Conservation (phyloP, 2,797 vertebrate species). For the Myioborus miniatus region DNA sequence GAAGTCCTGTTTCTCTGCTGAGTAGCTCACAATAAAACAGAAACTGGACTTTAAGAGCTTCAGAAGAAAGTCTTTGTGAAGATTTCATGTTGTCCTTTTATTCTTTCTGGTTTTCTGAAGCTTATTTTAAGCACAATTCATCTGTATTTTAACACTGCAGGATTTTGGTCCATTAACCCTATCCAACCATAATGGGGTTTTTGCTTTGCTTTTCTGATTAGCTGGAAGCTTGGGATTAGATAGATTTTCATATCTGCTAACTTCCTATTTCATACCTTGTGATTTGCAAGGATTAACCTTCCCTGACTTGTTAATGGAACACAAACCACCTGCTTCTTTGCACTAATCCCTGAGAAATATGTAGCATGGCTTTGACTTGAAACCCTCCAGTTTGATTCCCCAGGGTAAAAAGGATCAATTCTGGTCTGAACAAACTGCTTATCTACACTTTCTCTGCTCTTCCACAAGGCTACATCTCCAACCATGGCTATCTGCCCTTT, state of each 20-base stretch:
- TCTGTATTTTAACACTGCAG: not conserved
- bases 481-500: not conserved
- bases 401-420: not conserved
- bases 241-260: slow-evolving; percentile 13
- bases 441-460: not conserved
- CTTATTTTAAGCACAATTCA: not conserved
- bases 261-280: slow-evolving; percentile 43
- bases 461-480: not conserved
- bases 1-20: not conserved
- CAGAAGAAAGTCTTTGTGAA: not conserved
- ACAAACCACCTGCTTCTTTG: slow-evolving; percentile 39
- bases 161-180: not conserved
- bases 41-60: not conserved
- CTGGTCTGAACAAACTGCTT: not conserved
- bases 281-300: slow-evolving; percentile 44
- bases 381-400: not conserved
- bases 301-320: slow-evolving; percentile 24
- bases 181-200: not conserved
- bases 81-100: not conserved
- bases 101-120: not conserved
- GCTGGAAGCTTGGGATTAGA: not conserved
- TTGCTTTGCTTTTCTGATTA: slow-evolving; percentile 28
- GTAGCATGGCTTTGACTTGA: slow-evolving; percentile 1
- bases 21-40: not conserved
- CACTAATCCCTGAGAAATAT: slow-evolving; percentile 18